Conservation (phyloP, 2,797 vertebrate species). For the Neosilurus mollespiculum region DNA sequence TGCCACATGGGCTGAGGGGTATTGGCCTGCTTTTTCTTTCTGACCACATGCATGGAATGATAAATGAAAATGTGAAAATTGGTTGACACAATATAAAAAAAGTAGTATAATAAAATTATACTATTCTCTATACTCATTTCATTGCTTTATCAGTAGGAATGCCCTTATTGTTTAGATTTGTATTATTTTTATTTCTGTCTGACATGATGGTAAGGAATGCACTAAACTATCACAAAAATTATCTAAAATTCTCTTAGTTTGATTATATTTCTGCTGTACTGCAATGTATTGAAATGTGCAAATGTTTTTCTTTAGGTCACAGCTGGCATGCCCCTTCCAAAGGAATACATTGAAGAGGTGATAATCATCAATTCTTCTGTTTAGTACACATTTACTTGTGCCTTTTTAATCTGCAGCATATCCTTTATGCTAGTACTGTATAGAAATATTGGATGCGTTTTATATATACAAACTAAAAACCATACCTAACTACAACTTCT, state of each 20-base stretch:
- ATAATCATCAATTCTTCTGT: not conserved
- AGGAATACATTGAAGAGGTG: conserved; percentile 93
- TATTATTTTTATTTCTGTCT: not conserved
- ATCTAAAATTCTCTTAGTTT: not conserved
- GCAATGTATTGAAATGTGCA: not conserved
- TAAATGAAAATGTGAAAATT: too few relatives aligned
- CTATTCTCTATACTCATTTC: not conserved
- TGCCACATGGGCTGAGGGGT: too few relatives aligned
- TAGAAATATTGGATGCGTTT: not conserved
- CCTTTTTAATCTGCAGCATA: not conserved
- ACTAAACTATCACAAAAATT: not conserved
- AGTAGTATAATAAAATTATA: too few relatives aligned
- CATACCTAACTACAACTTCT: not conserved
- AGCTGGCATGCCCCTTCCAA: conserved; percentile 89
- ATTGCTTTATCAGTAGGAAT: not conserved
- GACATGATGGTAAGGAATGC: not conserved
- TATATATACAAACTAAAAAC: not conserved
- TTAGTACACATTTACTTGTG: too few relatives aligned
- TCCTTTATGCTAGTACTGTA: not conserved
- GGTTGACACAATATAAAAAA: too few relatives aligned
- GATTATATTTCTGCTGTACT: too few relatives aligned
- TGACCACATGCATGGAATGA: not conserved
- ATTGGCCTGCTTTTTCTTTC: not conserved
- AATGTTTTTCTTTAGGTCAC: conserved; percentile 78
- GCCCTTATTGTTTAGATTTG: not conserved